Evolutionary conservation across 1,140 invertebrate genomes (phyloP).

Genomic region (Achatina immaculata): DNA sequence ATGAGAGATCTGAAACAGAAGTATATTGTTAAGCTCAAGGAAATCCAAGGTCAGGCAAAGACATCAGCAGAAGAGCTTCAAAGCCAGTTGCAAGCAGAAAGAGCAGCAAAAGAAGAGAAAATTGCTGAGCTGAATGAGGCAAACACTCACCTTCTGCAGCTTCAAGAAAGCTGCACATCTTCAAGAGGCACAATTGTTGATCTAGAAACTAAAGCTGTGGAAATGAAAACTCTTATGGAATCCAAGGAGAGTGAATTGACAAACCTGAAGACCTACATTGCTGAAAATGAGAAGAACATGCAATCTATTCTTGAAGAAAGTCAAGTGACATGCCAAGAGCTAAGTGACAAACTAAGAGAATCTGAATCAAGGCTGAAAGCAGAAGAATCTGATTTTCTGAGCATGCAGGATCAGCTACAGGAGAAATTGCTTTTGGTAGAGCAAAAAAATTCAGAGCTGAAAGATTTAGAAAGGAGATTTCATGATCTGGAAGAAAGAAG

Average conservation of each 20-base stretch:
- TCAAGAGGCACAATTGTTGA: slow-evolving; percentile 55
- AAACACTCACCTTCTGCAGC: slow-evolving; percentile 61
- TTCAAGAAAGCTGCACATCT: slow-evolving; percentile 52
- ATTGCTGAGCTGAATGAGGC: slow-evolving; percentile 57
- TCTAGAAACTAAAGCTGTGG: slow-evolving; percentile 54
- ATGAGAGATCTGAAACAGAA: slow-evolving; percentile 64
- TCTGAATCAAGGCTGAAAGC: slow-evolving; percentile 22
- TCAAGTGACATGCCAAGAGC: slow-evolving; percentile 45
- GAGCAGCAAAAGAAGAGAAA: slow-evolving; percentile 53
- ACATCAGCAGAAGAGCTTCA: slow-evolving; percentile 42
- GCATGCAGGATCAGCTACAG: neutral
- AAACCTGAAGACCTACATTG: slow-evolving; percentile 45
- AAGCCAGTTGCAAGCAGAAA: slow-evolving; percentile 39
- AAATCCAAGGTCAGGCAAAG: slow-evolving; percentile 54
- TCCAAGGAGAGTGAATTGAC: slow-evolving; percentile 39
- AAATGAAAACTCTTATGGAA: slow-evolving; percentile 43
- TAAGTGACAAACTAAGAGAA: slow-evolving; percentile 41
- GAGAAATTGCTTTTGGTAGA: neutral
- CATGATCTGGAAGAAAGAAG: neutral
- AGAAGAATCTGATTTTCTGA: slow-evolving; percentile 39
- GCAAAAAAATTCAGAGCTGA: neutral
- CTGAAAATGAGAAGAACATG: slow-evolving; percentile 58
- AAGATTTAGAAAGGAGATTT: slow-evolving; percentile 6
- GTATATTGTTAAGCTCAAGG: slow-evolving; percentile 58
- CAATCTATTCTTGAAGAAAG: slow-evolving; percentile 56